phyloP scores from a whole-genome alignment of 2,113 vertebrate species.

The Laterallus jamaicensis region DNA sequence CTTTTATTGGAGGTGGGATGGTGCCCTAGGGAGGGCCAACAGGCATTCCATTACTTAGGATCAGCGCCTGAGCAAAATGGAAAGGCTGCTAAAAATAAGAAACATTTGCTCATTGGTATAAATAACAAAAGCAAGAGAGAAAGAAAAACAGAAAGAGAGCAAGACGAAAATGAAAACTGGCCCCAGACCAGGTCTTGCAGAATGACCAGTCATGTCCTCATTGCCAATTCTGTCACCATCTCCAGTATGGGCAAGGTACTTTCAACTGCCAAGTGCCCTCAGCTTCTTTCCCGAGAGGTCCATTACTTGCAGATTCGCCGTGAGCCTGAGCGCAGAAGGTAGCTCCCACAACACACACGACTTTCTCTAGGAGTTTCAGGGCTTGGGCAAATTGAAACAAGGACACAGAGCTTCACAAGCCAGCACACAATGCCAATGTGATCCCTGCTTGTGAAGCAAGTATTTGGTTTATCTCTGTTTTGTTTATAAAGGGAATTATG shows the following conservation, averaged over 20 bases:
- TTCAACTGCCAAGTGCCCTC: not conserved
- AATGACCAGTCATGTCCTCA: conserved; percentile 13
- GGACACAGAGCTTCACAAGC: not conserved
- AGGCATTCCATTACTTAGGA: conserved; percentile 37
- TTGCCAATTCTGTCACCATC: conserved; percentile 56
- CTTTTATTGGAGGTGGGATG: not conserved
- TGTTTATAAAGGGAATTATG: not conserved
- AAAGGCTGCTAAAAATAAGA: conserved; percentile 65
- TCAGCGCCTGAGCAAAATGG: not conserved
- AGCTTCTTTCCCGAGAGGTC: not conserved
- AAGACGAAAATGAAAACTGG: conserved; percentile 52
- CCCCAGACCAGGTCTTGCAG: conserved; percentile 12
- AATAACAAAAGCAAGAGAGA: conserved; percentile 50
- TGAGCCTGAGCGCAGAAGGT: not conserved
- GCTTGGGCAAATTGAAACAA: not conserved
- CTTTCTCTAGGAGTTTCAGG: not conserved
- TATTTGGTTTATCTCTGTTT: not conserved
- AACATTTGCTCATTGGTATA: conserved; percentile 62
- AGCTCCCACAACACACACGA: not conserved
- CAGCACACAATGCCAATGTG: not conserved
- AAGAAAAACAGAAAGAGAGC: conserved; percentile 49
- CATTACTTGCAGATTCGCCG: not conserved
- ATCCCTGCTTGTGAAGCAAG: not conserved
- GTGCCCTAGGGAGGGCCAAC: not conserved
- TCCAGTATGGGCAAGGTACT: conserved; percentile 23